Base-by-base conservation (phyloP, 2,888 invertebrate species). In the Diarsia mendica region DNA sequence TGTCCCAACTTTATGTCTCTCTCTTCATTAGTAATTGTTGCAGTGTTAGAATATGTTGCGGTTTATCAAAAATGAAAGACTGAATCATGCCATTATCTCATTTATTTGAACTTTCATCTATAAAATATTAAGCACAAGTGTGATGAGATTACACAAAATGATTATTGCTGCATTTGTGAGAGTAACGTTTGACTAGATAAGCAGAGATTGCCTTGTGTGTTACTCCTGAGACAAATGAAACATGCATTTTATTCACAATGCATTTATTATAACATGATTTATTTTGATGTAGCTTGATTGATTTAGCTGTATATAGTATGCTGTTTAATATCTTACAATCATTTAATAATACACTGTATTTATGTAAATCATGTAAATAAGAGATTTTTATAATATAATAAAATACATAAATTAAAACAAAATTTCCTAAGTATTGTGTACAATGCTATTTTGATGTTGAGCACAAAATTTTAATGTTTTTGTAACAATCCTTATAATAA, bases 11-110 rank as follows among this genome's bases (percentile, higher is more conserved):
- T 53, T 2, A 46, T 9, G 44, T 64, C 23, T 76, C 55, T 39
- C n/a, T 64, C n/a, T 72, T 60, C 20, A 58, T 48, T 10, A 11
- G n/a, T 23, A 46, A 48, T 64, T 74, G 11, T 70, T 81, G 77
- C 80, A 84, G 80, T 79, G 78, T 82, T 85, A 85, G 70, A 82
- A 76, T 72, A 61, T 77, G 58, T 72, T 75, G 63, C 20, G n/a
- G 78, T 83, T 85, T 84, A 79, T 86, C 79, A 85, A 85, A 91
- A 96, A 95, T 94, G 80, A 95, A 96, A 96, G 96, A 96, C 96
- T 96, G 96, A 96, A 88, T 92, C 91, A 94, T 93, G 93, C 93
- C 93, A 94, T 95, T 94, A 92, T 90, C 86, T 90, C 87, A 92
- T 91, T 94, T 94, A 95, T 93, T 95, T 90, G 90, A 91, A 91